Percentiles rank a stretch among this genome's conserved stretches.
These are phyloP conservation scores for Drosophila azteca DNA, from an alignment of 1,140 invertebrate genomes.

Conservation along the genomic window DNA sequence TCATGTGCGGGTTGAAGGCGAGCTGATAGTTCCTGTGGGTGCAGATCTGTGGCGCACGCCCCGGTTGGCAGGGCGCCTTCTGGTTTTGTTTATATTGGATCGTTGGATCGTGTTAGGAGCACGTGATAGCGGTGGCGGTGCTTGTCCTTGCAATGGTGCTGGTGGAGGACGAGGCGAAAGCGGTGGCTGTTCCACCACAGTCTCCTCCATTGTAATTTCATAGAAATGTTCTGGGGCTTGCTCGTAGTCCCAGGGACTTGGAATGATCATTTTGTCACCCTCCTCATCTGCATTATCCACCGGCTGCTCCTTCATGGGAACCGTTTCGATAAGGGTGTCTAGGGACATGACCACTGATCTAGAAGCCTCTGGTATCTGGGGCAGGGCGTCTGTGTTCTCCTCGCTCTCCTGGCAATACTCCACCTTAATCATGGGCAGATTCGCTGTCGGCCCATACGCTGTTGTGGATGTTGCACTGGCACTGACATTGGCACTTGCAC, in stretches of 20 bases:
- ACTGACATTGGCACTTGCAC: background rate
- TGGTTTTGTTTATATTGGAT: background rate
- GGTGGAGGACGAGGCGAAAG: background rate
- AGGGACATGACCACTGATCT: slow-evolving; percentile 18
- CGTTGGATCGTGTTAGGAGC: background rate
- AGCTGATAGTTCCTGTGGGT: slow-evolving; percentile 78
- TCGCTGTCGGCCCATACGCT: background rate
- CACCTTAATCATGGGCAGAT: slow-evolving; percentile 1
- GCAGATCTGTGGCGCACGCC: slow-evolving; percentile 67
- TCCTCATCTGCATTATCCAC: background rate
- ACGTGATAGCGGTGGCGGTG: background rate
- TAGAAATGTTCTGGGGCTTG: slow-evolving; percentile 28
- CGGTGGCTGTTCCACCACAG: slow-evolving; percentile 5
- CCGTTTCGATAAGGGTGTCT: background rate
- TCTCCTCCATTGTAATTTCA: slow-evolving; percentile 37
- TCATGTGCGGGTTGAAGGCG: slow-evolving; percentile 78
- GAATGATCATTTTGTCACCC: slow-evolving; percentile 5
- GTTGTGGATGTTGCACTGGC: too few species aligned
- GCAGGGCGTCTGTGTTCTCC: background rate
- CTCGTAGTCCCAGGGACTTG: slow-evolving; percentile 25
- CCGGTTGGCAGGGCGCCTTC: slow-evolving; percentile 29
- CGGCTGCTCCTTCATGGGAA: slow-evolving; percentile 22
- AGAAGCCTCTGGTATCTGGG: slow-evolving; percentile 10
- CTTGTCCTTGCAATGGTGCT: background rate
- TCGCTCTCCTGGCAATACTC: background rate